Base-by-base conservation (phyloP, 2,888 invertebrate species). In the Athalia circularis region DNA sequence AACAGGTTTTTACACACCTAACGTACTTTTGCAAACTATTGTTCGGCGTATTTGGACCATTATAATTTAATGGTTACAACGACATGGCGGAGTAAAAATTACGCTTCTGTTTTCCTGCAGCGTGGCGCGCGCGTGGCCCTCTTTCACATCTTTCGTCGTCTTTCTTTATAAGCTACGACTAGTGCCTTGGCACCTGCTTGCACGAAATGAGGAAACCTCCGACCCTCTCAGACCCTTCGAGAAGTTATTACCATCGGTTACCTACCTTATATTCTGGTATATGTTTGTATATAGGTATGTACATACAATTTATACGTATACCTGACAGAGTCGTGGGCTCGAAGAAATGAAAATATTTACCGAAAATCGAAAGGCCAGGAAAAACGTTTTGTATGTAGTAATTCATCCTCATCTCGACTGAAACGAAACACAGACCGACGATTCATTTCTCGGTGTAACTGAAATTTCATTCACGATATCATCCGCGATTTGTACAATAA, bases 111-210 rank as follows among this genome's bases (percentile, higher is more conserved):
- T 59, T 57, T 59, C 6, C 57, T n/a, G 47, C 70, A 5, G 50
- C 68, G 9, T 47, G 3, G 8, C 43, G n/a, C 9, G 11, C n/a
- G 9, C n/a, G 9, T 54, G 29, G 29, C 54, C 54, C 54, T 54
- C 54, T 11, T 54, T 6, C 54, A 29, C 29, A 29, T 29, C 29
- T 57, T 72, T 72, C 47, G 72, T 72, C 59, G 72, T 59, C 70
- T 57, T 72, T 57, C 59, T 47, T 59, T 29, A 15, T 64, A 59
- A 72, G 47, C 57, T 72, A 72, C 72, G 72, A 13, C 59, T 9
- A 72, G 72, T 72, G 72, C 72, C 29, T 72, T 59, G 72, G 72
- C 72, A 72, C 72, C 72, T 72, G 72, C 72, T 72, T 72, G 72
- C 59, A 72, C 72, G 72, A 72, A 72, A 72, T 72, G 72, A 72